Base-by-base conservation (phyloP, 2,113 vertebrate genomes). In the Eurypyga helias region DNA sequence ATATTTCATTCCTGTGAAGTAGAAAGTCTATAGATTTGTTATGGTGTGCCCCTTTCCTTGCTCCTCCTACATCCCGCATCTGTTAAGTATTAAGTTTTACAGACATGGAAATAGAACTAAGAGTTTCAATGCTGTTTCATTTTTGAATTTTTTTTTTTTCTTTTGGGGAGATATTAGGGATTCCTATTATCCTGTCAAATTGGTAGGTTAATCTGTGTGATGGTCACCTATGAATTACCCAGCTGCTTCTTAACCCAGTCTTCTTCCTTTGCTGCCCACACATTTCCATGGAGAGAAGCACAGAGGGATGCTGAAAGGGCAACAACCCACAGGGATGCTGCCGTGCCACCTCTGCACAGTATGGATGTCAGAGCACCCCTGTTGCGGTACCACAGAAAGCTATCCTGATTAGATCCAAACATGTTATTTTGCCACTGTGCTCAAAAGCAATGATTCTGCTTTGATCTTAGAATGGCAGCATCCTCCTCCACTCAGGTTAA, bases 211-310 rank as follows among this genome's bases (percentile, higher is more conserved):
- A 90, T 28, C 2, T 66, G 8, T 31, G 5, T 36, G 18, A 62
- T 25, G 41, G 14, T 10, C 3, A 0, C 12, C 38, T 34, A 54
- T 70, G 87, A 66, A 45, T 52, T 51, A 25, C 5, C 6, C 10
- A 23, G 5, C 21, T 43, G 13, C 19, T 72, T 55, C 43, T 36
- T 67, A 48, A 89, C 18, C 7, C 34, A 60, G 21, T 17, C 17
- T 80, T 71, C 18, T 13, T 83, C 34, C 3, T 54, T 62, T 55
- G 10, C 29, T 87, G 52, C 25, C 31, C 25, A 11, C 31, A 46
- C 6, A 10, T 58, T 80, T 66, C 43, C 17, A 1, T 0, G 9
- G 31, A 10, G 2, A 23, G 28, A 25, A 17, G 23, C 2, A 1
- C 13, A 46, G 34, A 72, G 43, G 31, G 36, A 28, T 17, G 4